Base-by-base conservation (phyloP, 2,888 invertebrate genomes). In the Napeogenes sylphis region DNA sequence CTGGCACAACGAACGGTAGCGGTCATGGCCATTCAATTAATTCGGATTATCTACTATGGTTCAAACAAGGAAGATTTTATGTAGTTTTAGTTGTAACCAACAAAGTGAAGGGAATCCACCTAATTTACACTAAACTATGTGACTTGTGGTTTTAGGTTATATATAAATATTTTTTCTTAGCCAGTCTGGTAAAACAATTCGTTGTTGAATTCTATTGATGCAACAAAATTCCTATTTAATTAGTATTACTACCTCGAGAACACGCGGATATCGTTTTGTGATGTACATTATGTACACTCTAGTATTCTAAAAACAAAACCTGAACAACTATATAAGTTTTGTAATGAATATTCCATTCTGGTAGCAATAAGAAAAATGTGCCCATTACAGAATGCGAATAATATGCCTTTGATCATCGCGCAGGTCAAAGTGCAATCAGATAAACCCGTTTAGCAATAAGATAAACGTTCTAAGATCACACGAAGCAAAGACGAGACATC, bases 401-500 rank as follows among this genome's bases (percentile, higher is more conserved):
- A 47, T 10, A 42, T 21, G 42, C 10, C 35, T 63, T 63, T 59
- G 55, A 65, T 55, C 45, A 74, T 70, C 67, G 70, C 69, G 63
- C 69, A 70, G 67, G 71, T 75, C 72, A 74, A 71, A 71, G 70
- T 69, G 67, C 70, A 72, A 68, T 59, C 68, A 68, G 70, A 71
- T 73, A 72, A 33, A 30, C 21, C 10, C 10, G 2, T 42, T 45
- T 47, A 46, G 13, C 35, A 42, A 55, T 35, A 10, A 42, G 10
- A 42, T 42, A 42, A 42, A 42, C 42, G 42, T 42, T 10, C 42
- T 10, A 12, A 42, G 42, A 42, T 12, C 42, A 6, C 42, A 42
- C 10, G 8, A 42, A 12, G 42, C 10, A 3, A 42, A 12, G 8
- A 6, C 12, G 10, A 42, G 42, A 12, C 3, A 42, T 6, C 8